These are phyloP conservation scores for Pachyrhynchus sulphureomaculatus DNA, from an alignment of 1,140 invertebrate genomes.

Conservation along the genomic window DNA sequence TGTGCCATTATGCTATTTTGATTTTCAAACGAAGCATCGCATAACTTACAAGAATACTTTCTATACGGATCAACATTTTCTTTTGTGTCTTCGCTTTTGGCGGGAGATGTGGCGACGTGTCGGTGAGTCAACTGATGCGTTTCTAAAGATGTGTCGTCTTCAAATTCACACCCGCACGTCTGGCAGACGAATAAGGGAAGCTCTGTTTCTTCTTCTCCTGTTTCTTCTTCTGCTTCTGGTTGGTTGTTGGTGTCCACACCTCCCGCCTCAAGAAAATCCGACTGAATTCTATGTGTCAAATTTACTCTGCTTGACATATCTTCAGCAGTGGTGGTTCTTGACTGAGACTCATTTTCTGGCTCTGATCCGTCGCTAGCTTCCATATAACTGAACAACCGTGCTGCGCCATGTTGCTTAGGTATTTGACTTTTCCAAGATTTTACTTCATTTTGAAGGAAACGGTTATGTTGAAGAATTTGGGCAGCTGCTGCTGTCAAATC, in stretches of 20 bases:
- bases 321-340: constrained; percentile 61
- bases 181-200: constrained; percentile 54
- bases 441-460: constrained; percentile 42
- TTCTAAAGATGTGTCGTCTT: constrained; percentile 55
- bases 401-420: constrained; percentile 57
- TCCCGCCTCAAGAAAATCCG: constrained; percentile 56
- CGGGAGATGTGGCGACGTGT: constrained; percentile 51
- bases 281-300: constrained; percentile 70
- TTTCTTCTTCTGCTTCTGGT: constrained; percentile 55
- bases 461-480: constrained; percentile 43
- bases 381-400: constrained; percentile 60
- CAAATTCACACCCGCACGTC: constrained; percentile 57
- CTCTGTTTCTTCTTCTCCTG: constrained; percentile 54
- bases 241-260: constrained; percentile 49
- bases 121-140: constrained; percentile 53
- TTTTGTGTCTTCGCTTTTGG: constrained; percentile 47
- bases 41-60: constrained; percentile 53
- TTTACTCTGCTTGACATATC: constrained; percentile 70
- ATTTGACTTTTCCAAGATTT: constrained; percentile 49
- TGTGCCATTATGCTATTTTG: constrained; percentile 56
- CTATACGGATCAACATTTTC: constrained; percentile 47
- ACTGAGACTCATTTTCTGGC: constrained; percentile 45
- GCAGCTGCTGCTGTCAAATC: constrained; percentile 42
- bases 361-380: constrained; percentile 61
- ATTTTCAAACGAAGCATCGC: constrained; percentile 49